Percentiles rank a stretch among this genome's conserved stretches.
Evolutionary conservation across 2,797 vertebrate species (phyloP).

Genomic region (Knipowitschia caucasica): DNA sequence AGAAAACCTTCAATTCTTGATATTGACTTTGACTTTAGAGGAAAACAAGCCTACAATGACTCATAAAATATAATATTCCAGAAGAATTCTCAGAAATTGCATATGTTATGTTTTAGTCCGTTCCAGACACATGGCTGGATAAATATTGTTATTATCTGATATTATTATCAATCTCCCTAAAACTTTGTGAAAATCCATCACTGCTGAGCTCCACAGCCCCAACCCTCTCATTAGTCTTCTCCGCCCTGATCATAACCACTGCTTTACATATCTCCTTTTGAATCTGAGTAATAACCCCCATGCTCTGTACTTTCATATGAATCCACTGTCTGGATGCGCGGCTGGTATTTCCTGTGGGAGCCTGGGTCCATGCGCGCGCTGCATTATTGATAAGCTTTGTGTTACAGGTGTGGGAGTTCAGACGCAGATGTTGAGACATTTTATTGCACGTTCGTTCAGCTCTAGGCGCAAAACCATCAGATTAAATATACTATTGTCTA

Average conservation of each 20-base stretch:
- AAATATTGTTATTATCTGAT: neutral
- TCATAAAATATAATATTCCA: no score
- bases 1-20: no score
- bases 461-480: constrained; percentile 7
- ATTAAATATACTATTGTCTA: constrained; percentile 3
- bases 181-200: neutral
- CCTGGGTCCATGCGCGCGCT: constrained; percentile 24
- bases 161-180: no score
- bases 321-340: constrained; percentile 30
- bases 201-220: neutral
- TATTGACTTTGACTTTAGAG: no score
- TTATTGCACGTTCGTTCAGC: neutral
- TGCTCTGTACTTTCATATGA: constrained; percentile 47
- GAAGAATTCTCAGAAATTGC: no score
- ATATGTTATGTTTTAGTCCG: no score
- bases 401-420: constrained; percentile 38
- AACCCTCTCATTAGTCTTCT: neutral
- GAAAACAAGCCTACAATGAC: no score
- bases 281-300: constrained; percentile 29
- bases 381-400: constrained; percentile 44
- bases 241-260: neutral
- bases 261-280: constrained; percentile 5
- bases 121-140: no score
- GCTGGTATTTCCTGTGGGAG: constrained; percentile 56
- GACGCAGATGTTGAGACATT: constrained; percentile 1